These are phyloP conservation scores for Mythimna lalbum DNA, from an alignment of 2,888 invertebrate genomes.

Conservation along the genomic window DNA sequence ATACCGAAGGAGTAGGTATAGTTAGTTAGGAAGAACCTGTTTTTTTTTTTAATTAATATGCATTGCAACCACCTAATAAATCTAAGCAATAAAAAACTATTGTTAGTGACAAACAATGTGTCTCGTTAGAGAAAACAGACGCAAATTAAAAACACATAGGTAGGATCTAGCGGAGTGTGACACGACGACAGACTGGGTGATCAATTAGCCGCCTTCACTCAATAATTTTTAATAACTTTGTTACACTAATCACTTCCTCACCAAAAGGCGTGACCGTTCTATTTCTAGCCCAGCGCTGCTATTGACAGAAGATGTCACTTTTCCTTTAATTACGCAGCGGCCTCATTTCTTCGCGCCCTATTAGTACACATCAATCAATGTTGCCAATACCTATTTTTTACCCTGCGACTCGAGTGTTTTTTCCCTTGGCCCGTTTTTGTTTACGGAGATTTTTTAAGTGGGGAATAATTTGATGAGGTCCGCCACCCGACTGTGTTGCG, in stretches of 20 bases:
- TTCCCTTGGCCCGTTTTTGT: constrained; percentile 87
- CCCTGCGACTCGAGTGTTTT: constrained; percentile 83
- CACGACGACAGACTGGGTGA: constrained; percentile 75
- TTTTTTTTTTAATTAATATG: neutral
- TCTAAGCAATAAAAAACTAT: neutral
- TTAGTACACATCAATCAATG: constrained; percentile 91
- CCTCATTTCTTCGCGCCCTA: constrained; percentile 90
- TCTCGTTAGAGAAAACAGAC: constrained; percentile 65
- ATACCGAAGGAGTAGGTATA: too few species aligned
- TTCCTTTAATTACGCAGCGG: constrained; percentile 88
- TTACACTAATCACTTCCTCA: constrained; percentile 89
- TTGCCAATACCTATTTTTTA: constrained; percentile 91
- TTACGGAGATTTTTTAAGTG: constrained; percentile 90
- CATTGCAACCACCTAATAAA: constrained; percentile 4
- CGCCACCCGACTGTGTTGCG: constrained; percentile 89
- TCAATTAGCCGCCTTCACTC: constrained; percentile 89
- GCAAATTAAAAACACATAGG: constrained; percentile 65
- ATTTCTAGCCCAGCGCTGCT: constrained; percentile 86
- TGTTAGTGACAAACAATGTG: constrained; percentile 42
- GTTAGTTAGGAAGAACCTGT: neutral
- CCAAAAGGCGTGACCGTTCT: constrained; percentile 88
- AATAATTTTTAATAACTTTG: constrained; percentile 90
- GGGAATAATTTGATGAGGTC: constrained; percentile 91
- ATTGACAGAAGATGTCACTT: constrained; percentile 90
- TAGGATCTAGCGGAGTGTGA: constrained; percentile 69